A percentile compares a stretch with the other conserved stretches of the same genome.
Conservation (phyloP, 1,140 invertebrate species). For the Helicoverpa zea region DNA sequence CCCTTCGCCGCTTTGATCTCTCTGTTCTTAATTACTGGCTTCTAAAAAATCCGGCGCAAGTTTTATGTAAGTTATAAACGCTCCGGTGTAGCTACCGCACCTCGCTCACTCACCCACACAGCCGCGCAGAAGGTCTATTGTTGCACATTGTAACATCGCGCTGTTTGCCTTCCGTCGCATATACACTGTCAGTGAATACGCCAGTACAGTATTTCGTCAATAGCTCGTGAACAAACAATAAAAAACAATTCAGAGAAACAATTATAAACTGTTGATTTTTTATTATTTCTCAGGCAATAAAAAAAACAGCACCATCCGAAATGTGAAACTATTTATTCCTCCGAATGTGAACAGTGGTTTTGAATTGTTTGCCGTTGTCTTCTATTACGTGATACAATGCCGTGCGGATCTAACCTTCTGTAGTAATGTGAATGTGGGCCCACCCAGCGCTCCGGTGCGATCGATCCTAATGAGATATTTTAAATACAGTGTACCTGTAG, state of each 20-base stretch:
- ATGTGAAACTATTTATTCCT: not conserved
- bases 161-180: not conserved
- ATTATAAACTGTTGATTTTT: too few relatives aligned
- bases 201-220: too few relatives aligned
- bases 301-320: not conserved
- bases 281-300: not conserved
- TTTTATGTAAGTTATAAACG: constrained; percentile 47
- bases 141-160: not conserved
- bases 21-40: constrained; percentile 43
- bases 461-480: constrained; percentile 28
- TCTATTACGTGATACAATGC: not conserved
- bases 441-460: not conserved
- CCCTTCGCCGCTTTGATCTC: constrained; percentile 43
- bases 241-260: too few relatives aligned
- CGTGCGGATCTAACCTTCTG: not conserved
- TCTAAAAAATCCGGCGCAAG: constrained; percentile 43
- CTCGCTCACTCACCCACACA: not conserved
- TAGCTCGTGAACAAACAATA: too few relatives aligned
- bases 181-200: too few relatives aligned
- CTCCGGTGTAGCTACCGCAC: not conserved
- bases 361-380: not conserved
- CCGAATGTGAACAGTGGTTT: not conserved
- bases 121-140: not conserved
- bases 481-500: constrained; percentile 11
- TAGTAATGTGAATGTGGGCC: not conserved